Percentiles rank a stretch among this genome's conserved stretches.
Evolutionary conservation across 2,113 vertebrate species (phyloP).

Genomic region (Gallinago jamesoni): DNA sequence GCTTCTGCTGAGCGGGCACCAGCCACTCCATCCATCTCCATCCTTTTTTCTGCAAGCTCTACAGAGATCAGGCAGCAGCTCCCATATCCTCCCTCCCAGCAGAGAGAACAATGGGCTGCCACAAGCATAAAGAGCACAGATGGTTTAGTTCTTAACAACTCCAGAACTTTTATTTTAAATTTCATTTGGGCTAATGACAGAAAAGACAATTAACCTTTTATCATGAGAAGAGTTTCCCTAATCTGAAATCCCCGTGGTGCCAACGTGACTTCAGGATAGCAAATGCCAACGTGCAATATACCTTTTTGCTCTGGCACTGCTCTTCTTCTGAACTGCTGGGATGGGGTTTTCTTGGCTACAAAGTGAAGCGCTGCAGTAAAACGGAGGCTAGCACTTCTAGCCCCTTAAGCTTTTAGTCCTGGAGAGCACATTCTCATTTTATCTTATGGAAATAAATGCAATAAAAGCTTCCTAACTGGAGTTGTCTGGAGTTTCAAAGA

Average conservation of each 20-base stretch:
- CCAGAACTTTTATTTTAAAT: background rate
- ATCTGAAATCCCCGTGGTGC: background rate
- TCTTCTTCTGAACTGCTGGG: background rate
- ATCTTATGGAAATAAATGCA: background rate
- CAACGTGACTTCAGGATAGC: background rate
- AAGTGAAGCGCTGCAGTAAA: background rate
- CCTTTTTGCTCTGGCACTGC: fast-evolving
- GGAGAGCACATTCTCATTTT: background rate
- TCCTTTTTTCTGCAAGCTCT: background rate
- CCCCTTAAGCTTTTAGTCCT: background rate
- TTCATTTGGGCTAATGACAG: background rate
- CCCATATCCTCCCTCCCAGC: background rate
- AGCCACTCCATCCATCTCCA: background rate
- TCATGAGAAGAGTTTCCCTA: background rate
- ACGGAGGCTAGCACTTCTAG: background rate
- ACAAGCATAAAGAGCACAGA: background rate
- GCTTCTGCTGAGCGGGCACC: background rate
- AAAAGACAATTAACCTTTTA: slow-evolving; percentile 8
- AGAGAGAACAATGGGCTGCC: background rate
- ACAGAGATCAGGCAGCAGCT: background rate
- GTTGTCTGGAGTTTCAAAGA: background rate
- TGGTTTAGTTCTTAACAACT: background rate
- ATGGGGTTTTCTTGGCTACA: fast-evolving
- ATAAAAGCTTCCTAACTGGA: background rate
- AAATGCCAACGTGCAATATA: background rate